phyloP scores from a whole-genome alignment of 2,113 vertebrate genomes.

The Callipepla squamata region DNA sequence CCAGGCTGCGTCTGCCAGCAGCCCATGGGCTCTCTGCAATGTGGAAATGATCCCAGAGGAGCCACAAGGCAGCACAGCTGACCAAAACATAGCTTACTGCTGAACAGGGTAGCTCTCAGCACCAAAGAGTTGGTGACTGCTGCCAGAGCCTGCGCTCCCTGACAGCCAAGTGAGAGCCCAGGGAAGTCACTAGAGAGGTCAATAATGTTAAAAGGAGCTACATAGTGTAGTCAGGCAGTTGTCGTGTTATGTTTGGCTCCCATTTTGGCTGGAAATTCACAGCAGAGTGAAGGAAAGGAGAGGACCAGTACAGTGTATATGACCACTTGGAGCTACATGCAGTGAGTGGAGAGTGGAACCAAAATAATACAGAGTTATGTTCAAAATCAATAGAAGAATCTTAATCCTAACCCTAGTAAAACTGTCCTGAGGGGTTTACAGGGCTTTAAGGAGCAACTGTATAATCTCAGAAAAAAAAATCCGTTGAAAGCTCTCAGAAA shows the following conservation, averaged over 20 bases:
- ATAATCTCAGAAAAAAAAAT: neutral
- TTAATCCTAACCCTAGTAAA: neutral
- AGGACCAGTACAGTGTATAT: neutral
- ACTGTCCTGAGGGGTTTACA: neutral
- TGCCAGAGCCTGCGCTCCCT: neutral
- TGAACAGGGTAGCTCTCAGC: fast-evolving
- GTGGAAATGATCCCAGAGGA: neutral
- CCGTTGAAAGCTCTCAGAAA: neutral
- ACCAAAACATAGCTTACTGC: fast-evolving
- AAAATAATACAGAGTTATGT: neutral
- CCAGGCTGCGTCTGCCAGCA: neutral
- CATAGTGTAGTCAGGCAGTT: neutral
- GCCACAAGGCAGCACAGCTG: neutral
- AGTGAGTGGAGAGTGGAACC: neutral
- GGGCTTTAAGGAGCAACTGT: neutral
- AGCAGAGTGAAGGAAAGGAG: neutral
- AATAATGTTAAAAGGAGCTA: neutral
- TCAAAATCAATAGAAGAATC: neutral
- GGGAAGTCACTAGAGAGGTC: neutral
- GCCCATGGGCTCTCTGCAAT: neutral
- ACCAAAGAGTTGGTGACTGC: fast-evolving
- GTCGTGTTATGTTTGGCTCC: neutral
- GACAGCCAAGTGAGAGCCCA: neutral
- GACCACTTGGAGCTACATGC: neutral
- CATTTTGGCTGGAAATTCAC: neutral